Evolutionary conservation across 2,888 invertebrate species (phyloP).

Genomic region (Apamea sordens): DNA sequence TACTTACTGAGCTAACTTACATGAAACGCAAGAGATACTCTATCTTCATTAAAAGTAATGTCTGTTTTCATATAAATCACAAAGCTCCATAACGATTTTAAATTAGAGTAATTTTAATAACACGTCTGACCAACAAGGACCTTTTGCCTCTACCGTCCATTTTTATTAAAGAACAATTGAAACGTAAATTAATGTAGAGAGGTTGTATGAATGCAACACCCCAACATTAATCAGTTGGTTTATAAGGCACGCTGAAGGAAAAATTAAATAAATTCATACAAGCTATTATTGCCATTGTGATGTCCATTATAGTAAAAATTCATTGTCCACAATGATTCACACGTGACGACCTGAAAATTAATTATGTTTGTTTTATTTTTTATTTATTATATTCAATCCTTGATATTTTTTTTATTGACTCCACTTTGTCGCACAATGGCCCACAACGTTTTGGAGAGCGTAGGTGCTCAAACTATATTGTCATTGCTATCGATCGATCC

Average conservation of each 20-base stretch:
- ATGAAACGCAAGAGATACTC: too few relatives aligned
- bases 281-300: constrained; percentile 75
- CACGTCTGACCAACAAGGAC: constrained; percentile 8
- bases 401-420: not conserved
- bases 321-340: constrained; percentile 73
- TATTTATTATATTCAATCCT: constrained; percentile 20
- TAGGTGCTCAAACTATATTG: constrained; percentile 32
- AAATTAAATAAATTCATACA: constrained; percentile 73
- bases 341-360: constrained; percentile 61
- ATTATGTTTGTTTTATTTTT: constrained; percentile 48
- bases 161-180: constrained; percentile 67
- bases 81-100: constrained; percentile 11
- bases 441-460: constrained; percentile 28
- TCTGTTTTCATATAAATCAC: constrained; percentile 1
- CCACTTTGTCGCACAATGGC: constrained; percentile 7
- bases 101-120: constrained; percentile 38
- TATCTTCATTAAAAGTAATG: constrained; percentile 8
- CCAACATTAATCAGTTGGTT: constrained; percentile 73
- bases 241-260: constrained; percentile 75
- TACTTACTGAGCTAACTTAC: too few relatives aligned
- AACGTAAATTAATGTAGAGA: constrained; percentile 67
- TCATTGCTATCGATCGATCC: constrained; percentile 25
- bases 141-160: constrained; percentile 35
- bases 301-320: constrained; percentile 68
- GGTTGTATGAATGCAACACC: constrained; percentile 66